Conservation (phyloP, 2,797 vertebrate species). For the Acrossocheilus fasciatus region DNA sequence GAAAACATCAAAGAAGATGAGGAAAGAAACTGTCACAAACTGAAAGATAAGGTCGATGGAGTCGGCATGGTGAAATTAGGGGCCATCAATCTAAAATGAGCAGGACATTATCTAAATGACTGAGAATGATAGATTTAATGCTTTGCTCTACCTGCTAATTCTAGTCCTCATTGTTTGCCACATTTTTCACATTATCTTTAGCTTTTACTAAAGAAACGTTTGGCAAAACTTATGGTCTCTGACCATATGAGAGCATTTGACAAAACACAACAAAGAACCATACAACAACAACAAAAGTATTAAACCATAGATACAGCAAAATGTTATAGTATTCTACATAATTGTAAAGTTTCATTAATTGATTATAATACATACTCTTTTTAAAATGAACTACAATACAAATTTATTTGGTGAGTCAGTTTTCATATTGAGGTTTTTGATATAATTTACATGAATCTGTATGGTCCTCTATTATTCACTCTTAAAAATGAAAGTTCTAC, state of each 20-base stretch:
- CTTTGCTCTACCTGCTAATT: constrained; percentile 82
- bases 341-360: background rate
- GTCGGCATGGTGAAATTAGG: constrained; percentile 78
- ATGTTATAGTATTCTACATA: background rate
- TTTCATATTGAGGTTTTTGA: background rate
- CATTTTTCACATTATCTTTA: constrained; percentile 86
- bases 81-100: constrained; percentile 88
- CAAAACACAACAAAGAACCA: constrained; percentile 26
- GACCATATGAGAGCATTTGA: constrained; percentile 77
- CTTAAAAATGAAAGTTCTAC: background rate
- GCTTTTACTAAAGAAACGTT: constrained; percentile 84
- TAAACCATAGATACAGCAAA: background rate
- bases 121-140: constrained; percentile 85
- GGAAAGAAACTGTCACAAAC: constrained; percentile 74
- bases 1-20: constrained; percentile 76
- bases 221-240: constrained; percentile 79
- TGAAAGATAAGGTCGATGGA: constrained; percentile 80
- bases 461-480: background rate
- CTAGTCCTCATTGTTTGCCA: constrained; percentile 82
- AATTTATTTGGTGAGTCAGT: background rate
- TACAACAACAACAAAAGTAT: background rate
- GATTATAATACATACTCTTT: background rate
- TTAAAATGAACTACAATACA: background rate
- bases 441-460: background rate
- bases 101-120: constrained; percentile 90